These are phyloP conservation scores for Thalpophila matura DNA, from an alignment of 2,888 invertebrate species.

Conservation along the genomic window DNA sequence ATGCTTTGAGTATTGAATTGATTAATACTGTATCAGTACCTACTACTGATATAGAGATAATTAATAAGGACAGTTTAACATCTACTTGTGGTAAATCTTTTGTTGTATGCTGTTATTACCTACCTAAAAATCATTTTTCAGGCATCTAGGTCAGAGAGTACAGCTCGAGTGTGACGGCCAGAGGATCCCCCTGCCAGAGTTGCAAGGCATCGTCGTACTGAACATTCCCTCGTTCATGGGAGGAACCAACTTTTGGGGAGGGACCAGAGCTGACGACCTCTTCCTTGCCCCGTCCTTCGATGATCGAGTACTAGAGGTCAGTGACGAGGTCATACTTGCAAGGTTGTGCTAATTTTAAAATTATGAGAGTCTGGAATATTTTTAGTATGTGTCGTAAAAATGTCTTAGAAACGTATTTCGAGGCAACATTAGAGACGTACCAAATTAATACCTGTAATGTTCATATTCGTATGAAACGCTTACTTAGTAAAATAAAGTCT, in stretches of 20 bases:
- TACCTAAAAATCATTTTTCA: slow-evolving; percentile 54
- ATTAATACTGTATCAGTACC: too few relatives aligned
- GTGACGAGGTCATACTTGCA: slow-evolving; percentile 2
- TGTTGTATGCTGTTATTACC: background rate
- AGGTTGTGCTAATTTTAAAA: too few relatives aligned
- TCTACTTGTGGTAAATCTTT: too few relatives aligned
- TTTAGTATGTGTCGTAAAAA: too few relatives aligned
- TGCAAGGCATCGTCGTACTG: slow-evolving; percentile 98
- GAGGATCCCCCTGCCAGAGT: slow-evolving; percentile 97
- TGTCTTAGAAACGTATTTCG: too few relatives aligned
- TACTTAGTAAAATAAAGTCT: too few relatives aligned
- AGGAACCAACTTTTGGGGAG: slow-evolving; percentile 99
- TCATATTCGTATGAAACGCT: too few relatives aligned
- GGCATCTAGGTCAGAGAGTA: slow-evolving; percentile 98
- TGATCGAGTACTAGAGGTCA: slow-evolving; percentile 98
- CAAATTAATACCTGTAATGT: background rate
- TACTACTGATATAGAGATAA: too few relatives aligned
- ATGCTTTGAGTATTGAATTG: too few relatives aligned
- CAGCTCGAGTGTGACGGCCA: slow-evolving; percentile 99
- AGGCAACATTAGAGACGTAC: too few relatives aligned
- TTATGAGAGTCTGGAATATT: too few relatives aligned
- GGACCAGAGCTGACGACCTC: slow-evolving; percentile 96
- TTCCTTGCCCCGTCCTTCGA: slow-evolving; percentile 98
- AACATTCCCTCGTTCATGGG: slow-evolving; percentile 99
- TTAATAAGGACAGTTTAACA: too few relatives aligned